Base-by-base conservation (phyloP, 2,797 vertebrate genomes). In the Merluccius polli region DNA sequence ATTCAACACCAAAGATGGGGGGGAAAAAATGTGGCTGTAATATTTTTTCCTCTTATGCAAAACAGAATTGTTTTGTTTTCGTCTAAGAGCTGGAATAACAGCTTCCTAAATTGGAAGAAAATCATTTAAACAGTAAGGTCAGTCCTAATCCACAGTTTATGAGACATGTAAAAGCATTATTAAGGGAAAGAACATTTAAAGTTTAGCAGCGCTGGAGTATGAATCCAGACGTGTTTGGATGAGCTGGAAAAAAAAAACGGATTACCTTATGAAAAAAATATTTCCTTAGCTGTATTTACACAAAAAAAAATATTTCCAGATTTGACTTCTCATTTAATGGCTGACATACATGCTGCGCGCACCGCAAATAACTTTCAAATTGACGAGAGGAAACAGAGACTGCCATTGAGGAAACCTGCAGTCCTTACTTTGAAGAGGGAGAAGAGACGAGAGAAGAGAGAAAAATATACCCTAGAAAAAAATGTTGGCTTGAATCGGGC, bases 351-450 rank as follows among this genome's bases (percentile, higher is more conserved):
- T 80, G 92, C 89, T 87, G 87, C 41, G 86, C 74, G 77, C 81
- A 90, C 91, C 85, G 79, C 91, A 93, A 91, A 93, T 90, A 92
- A 92, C 91, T 91, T 87, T 92, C 85, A 83, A 85, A 88, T 78
- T 90, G 90, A 91, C 82, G 71, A 87, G 90, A 93, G 90, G 87
- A 94, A 94, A 94, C 91, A 91, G 90, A 94, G 90, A 86, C 83
- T 77, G 84, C 91, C 91, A 92, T 89, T 94, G 92, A 93, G 90
- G 86, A 92, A 93, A 93, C 89, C 90, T 93, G 90, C 88, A 92
- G 88, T 87, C 90, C 73, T 78, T 84, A 87, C 90, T 90, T 93
- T 87, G 83, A 93, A 87, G 87, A 88, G 85, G 85, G 82, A 84
- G 78, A 83, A 81, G 73, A 82, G 70, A 63, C 33, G 33, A 13